Percentiles rank a stretch among this genome's conserved stretches.
These are phyloP conservation scores for Anneissia japonica DNA, from an alignment of 35 echinoderm and acorn worm genomes.

Conservation along the genomic window DNA sequence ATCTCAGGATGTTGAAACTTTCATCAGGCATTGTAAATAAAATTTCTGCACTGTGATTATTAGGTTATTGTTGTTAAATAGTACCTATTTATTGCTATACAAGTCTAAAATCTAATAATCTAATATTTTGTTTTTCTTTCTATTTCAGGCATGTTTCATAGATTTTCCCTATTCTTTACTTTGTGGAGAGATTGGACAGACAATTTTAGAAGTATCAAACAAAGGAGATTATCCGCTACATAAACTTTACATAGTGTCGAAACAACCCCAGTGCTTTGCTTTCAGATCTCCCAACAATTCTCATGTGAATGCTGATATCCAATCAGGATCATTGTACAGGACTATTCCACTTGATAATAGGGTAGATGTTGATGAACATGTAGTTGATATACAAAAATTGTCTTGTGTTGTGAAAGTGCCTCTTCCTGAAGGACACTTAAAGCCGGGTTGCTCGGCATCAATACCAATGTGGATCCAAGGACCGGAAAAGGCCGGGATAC, in stretches of 20 bases:
- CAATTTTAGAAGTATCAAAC: constrained; percentile 76
- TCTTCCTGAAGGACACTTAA: constrained; percentile 52
- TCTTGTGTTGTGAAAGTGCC: constrained; percentile 70
- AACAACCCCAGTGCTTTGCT: constrained; percentile 86
- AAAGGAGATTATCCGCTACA: constrained; percentile 59
- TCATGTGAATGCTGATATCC: too few relatives aligned
- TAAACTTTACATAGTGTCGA: constrained; percentile 63
- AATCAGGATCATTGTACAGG: constrained; percentile 45
- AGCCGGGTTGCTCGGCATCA: constrained; percentile 52
- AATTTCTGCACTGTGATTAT: too few relatives aligned
- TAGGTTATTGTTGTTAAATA: too few relatives aligned
- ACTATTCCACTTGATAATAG: constrained; percentile 44
- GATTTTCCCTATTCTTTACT: constrained; percentile 73
- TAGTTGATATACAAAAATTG: constrained; percentile 63
- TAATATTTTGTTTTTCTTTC: not conserved
- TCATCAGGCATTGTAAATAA: too few relatives aligned
- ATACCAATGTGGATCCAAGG: constrained; percentile 87
- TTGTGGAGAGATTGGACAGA: constrained; percentile 72
- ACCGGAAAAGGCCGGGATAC: constrained; percentile 73
- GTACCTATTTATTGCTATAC: too few relatives aligned
- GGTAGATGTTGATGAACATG: constrained; percentile 26
- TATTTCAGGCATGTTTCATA: constrained; percentile 57
- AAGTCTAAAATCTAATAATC: too few relatives aligned
- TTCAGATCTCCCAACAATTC: constrained; percentile 55
- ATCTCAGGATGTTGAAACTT: too few relatives aligned